These are phyloP conservation scores for Drosophila percnosoma DNA, from an alignment of 2,888 invertebrate genomes.

Conservation along the genomic window DNA sequence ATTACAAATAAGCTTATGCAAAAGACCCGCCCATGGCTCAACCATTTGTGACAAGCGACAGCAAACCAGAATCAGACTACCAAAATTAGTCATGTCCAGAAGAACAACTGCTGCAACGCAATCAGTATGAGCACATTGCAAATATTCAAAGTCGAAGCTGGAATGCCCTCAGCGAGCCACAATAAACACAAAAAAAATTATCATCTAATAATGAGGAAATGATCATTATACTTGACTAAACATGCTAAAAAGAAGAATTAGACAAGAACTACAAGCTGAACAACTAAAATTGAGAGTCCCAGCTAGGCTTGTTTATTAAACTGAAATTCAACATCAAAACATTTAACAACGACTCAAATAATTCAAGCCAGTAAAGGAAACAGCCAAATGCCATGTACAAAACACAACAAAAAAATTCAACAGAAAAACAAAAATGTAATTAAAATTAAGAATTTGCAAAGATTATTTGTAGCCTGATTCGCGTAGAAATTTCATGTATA, in stretches of 20 bases:
- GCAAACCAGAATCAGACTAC: slow-evolving; percentile 22
- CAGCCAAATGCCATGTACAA: not conserved
- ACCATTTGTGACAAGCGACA: slow-evolving; percentile 19
- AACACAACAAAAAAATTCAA: not conserved
- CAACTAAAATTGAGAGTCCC: not conserved
- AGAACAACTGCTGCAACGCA: slow-evolving; percentile 7
- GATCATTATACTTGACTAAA: no score
- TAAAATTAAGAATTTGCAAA: not conserved
- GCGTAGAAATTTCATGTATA: not conserved
- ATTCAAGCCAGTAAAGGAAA: not conserved
- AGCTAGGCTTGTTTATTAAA: not conserved
- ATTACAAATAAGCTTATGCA: slow-evolving; percentile 69
- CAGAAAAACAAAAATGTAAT: not conserved
- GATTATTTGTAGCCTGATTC: not conserved
- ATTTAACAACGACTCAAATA: not conserved
- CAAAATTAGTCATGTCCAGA: slow-evolving; percentile 71
- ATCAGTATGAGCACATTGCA: not conserved
- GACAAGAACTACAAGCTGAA: not conserved
- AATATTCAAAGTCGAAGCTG: not conserved
- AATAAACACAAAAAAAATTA: not conserved
- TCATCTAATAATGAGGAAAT: no score
- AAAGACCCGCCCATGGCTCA: slow-evolving; percentile 57
- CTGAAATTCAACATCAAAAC: not conserved
- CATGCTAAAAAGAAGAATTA: not conserved
- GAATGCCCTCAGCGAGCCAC: not conserved